A percentile compares a stretch with the other conserved stretches of the same genome.
Evolutionary conservation across 2,113 vertebrate genomes (phyloP).

Genomic region (Trematocara nigrifrons): DNA sequence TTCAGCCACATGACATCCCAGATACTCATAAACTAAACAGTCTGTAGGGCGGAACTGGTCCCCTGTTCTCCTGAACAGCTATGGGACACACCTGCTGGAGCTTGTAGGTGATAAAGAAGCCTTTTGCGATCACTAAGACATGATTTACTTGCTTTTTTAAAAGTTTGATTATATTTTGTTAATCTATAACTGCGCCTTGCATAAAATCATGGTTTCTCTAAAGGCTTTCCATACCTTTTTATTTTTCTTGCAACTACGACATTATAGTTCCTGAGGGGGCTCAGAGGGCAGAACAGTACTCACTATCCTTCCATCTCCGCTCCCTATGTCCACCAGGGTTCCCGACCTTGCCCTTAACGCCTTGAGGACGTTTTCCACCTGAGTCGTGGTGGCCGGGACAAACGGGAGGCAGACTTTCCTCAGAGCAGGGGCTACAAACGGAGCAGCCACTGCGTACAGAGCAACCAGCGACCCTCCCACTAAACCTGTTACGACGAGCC

Average conservation of each 20-base stretch:
- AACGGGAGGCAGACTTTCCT: conserved; percentile 89
- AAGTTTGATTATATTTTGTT: not conserved
- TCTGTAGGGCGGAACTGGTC: not conserved
- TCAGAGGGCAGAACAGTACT: conserved; percentile 56
- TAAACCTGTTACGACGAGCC: conserved; percentile 69
- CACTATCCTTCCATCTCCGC: conserved; percentile 92
- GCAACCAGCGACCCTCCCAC: conserved; percentile 78
- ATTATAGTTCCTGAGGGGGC: not conserved
- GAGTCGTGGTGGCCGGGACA: conserved; percentile 84
- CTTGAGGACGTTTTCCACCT: conserved; percentile 83
- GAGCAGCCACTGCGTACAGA: conserved; percentile 77
- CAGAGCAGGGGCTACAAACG: conserved; percentile 84
- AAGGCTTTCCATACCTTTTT: not conserved
- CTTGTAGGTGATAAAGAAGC: not conserved
- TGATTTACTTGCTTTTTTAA: not conserved
- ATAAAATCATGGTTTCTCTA: not conserved
- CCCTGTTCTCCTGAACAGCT: not conserved
- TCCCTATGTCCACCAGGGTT: conserved; percentile 86
- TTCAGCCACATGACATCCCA: not conserved
- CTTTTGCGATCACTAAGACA: not conserved
- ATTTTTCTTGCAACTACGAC: not conserved
- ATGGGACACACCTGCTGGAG: not conserved
- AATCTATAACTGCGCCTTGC: not conserved
- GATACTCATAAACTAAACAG: not conserved
- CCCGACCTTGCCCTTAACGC: conserved; percentile 74